Percentiles rank a stretch among this genome's conserved stretches.
phyloP scores from a whole-genome alignment of 2,113 vertebrate genomes.

The Heterocephalus glaber region DNA sequence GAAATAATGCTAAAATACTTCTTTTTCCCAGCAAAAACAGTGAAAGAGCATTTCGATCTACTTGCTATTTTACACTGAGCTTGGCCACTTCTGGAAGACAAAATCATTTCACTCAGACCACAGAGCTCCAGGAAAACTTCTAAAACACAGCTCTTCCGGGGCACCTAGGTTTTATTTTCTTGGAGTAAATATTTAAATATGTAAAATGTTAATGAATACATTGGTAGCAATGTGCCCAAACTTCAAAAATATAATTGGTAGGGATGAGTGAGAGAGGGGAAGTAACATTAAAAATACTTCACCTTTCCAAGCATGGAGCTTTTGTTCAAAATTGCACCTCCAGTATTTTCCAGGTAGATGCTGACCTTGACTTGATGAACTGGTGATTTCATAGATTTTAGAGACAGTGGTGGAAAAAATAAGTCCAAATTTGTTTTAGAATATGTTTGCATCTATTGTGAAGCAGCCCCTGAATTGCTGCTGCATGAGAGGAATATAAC shows the following conservation, averaged over 20 bases:
- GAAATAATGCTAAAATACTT: neutral
- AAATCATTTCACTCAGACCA: neutral
- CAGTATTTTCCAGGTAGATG: neutral
- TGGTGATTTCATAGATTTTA: neutral
- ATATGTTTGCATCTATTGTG: neutral
- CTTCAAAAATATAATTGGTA: neutral
- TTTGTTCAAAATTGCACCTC: neutral
- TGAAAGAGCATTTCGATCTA: neutral
- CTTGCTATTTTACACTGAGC: neutral
- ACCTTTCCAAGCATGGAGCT: neutral
- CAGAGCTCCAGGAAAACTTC: neutral
- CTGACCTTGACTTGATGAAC: neutral
- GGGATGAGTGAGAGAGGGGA: neutral
- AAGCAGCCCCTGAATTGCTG: neutral
- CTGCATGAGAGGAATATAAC: neutral
- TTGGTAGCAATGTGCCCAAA: neutral
- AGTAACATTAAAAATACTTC: neutral
- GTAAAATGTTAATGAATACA: neutral
- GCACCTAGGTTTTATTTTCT: neutral
- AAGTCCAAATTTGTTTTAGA: neutral
- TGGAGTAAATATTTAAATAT: neutral
- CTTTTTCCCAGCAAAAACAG: constrained; percentile 32
- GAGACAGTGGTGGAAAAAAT: neutral
- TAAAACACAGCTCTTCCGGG: neutral
- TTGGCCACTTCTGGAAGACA: neutral